These are phyloP conservation scores for Petrocephalus sullivani DNA, from an alignment of 2,797 vertebrate species.

Conservation along the genomic window DNA sequence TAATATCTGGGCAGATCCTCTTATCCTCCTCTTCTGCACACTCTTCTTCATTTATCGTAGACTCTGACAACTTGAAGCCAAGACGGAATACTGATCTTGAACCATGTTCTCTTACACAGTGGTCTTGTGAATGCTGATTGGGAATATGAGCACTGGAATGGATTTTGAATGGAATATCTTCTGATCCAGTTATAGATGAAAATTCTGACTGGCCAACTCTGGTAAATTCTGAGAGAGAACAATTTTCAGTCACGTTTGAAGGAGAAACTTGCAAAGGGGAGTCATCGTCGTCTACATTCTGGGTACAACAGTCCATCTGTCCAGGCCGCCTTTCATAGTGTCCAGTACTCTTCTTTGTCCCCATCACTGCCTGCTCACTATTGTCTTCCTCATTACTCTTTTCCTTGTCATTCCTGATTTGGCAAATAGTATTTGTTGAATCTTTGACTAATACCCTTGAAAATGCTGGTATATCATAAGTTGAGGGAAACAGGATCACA, in stretches of 20 bases:
- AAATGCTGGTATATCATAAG: neutral
- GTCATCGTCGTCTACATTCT: neutral
- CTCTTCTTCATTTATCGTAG: neutral
- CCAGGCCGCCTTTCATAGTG: neutral
- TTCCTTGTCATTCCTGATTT: neutral
- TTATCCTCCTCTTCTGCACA: neutral
- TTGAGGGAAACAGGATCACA: neutral
- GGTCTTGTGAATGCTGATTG: neutral
- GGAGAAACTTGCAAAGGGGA: neutral
- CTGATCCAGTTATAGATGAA: neutral
- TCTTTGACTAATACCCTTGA: neutral
- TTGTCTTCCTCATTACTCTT: neutral
- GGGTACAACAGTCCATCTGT: neutral
- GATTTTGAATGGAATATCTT: neutral
- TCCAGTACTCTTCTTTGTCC: neutral
- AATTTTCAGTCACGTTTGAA: neutral
- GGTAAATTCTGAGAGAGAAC: neutral
- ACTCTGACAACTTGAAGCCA: neutral
- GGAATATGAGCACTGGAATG: neutral
- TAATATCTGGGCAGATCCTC: neutral
- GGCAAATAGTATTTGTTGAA: neutral
- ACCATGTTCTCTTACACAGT: neutral
- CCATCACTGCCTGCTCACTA: neutral
- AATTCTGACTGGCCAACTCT: neutral
- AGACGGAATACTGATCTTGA: neutral